phyloP scores from a whole-genome alignment of 2,888 invertebrate genomes.

The Cynaeus angustus region DNA sequence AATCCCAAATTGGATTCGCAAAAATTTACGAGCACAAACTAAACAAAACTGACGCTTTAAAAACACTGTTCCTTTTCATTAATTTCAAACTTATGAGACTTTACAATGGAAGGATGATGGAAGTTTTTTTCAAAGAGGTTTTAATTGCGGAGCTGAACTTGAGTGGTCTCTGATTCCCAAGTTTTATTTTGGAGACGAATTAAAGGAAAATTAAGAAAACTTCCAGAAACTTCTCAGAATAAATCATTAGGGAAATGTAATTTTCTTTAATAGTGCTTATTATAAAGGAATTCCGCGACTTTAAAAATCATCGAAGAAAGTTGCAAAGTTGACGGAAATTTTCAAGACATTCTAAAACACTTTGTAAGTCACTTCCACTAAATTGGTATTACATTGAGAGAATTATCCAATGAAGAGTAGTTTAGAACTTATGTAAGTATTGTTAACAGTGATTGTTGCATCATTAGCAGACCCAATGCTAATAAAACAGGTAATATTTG shows the following conservation, averaged over 20 bases:
- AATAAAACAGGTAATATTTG: no score
- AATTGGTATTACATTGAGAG: not conserved
- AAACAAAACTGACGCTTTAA: conserved; percentile 11
- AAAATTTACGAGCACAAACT: conserved; percentile 19
- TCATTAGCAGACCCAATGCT: no score
- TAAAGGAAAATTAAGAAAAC: conserved; percentile 33
- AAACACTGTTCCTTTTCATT: conserved; percentile 13
- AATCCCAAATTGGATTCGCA: conserved; percentile 25
- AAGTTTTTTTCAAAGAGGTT: conserved; percentile 15
- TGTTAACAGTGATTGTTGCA: no score
- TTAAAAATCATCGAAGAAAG: not conserved
- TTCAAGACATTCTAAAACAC: not conserved
- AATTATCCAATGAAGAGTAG: no score
- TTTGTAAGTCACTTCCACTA: not conserved
- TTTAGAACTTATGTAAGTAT: no score
- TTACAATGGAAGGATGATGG: conserved; percentile 17
- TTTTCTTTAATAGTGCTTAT: conserved; percentile 26
- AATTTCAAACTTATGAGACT: conserved; percentile 21
- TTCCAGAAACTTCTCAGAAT: conserved; percentile 18
- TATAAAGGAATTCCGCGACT: conserved; percentile 2
- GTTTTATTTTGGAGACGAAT: conserved; percentile 26
- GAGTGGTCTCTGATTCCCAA: conserved; percentile 20
- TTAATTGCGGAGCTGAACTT: conserved; percentile 17
- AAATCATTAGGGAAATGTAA: conserved; percentile 35
- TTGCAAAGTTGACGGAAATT: not conserved